These are phyloP conservation scores for Aphelinus atriplicis DNA, from an alignment of 1,140 invertebrate genomes.

Conservation along the genomic window DNA sequence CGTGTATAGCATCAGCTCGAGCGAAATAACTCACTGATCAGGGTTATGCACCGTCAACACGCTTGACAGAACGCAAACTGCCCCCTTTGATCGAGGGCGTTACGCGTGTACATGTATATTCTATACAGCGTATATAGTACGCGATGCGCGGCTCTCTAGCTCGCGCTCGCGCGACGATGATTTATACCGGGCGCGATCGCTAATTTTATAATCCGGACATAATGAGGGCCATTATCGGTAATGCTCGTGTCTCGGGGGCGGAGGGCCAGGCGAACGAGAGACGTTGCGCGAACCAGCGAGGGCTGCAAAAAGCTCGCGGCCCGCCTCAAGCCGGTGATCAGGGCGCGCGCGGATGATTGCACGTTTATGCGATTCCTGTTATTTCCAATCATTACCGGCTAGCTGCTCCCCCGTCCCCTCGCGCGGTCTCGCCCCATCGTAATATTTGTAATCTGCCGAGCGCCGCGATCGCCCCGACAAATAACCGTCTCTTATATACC, in stretches of 20 bases:
- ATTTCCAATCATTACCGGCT: slow-evolving; percentile 62
- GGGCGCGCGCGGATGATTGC: slow-evolving; percentile 49
- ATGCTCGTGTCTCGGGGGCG: slow-evolving; percentile 58
- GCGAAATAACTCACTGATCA: no score
- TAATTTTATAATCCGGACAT: slow-evolving; percentile 62
- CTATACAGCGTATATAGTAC: no score
- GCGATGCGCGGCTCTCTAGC: no score
- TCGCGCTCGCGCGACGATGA: slow-evolving; percentile 39
- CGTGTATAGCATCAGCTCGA: no score
- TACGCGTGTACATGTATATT: no score
- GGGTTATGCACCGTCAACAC: no score
- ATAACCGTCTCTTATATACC: slow-evolving; percentile 19
- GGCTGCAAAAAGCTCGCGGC: no score
- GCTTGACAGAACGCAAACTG: no score
- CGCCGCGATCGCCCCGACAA: slow-evolving; percentile 7
- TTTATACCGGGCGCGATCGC: slow-evolving; percentile 53
- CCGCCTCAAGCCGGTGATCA: slow-evolving; percentile 49
- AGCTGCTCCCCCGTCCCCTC: background rate
- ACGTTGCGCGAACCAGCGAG: no score
- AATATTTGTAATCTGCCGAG: slow-evolving; percentile 1
- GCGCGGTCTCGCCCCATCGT: background rate
- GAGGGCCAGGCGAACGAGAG: slow-evolving; percentile 44
- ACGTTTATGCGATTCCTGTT: slow-evolving; percentile 63
- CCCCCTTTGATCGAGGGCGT: no score
- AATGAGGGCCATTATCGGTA: slow-evolving; percentile 61